Conservation (phyloP, 2,113 vertebrate species). For the Heptranchias perlo region DNA sequence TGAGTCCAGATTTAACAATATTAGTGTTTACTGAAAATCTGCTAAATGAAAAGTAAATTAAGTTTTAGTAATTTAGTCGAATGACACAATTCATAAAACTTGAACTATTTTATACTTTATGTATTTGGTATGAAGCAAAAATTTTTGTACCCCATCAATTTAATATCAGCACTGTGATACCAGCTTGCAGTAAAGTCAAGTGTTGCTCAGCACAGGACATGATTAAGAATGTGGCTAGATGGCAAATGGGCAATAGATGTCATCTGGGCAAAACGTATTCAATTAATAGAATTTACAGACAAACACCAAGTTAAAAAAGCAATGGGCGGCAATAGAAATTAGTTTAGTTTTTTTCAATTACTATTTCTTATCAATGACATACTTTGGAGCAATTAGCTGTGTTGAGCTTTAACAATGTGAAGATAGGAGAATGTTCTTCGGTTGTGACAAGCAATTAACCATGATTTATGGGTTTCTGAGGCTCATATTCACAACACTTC, state of each 20-base stretch:
- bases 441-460: slow-evolving; percentile 20
- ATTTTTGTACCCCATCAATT: not conserved
- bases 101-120: not conserved
- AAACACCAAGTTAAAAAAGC: not conserved
- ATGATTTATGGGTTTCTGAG: not conserved
- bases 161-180: not conserved
- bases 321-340: not conserved
- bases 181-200: not conserved
- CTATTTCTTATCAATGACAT: slow-evolving; percentile 10
- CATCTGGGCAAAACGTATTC: not conserved
- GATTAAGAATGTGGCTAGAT: slow-evolving; percentile 19
- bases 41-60: not conserved
- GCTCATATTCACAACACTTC: slow-evolving; percentile 2
- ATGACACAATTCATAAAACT: not conserved
- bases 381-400: slow-evolving; percentile 18
- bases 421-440: not conserved
- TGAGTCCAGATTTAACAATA: not conserved
- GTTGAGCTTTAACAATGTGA: slow-evolving; percentile 24
- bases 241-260: not conserved
- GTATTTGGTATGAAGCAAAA: not conserved
- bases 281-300: slow-evolving; percentile 14
- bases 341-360: not conserved
- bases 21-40: not conserved
- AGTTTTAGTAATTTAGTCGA: not conserved
- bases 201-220: not conserved